These are phyloP conservation scores for Andrena praecox DNA, from an alignment of 2,888 invertebrate genomes.

Conservation along the genomic window DNA sequence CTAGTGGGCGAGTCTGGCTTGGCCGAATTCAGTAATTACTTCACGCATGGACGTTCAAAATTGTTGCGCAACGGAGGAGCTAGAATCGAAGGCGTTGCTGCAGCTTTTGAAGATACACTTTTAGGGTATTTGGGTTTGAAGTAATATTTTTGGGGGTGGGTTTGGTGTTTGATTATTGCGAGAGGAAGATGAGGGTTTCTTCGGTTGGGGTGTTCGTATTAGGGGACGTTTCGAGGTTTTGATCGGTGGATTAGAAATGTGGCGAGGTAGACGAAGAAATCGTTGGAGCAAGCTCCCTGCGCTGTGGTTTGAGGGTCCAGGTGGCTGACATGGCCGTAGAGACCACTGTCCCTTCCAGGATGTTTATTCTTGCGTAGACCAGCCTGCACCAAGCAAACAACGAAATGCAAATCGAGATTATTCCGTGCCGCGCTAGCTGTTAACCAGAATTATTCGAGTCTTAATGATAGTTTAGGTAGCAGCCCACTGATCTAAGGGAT, in stretches of 20 bases:
- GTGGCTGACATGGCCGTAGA: conserved; percentile 57
- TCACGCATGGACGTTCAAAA: background rate
- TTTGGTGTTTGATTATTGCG: background rate
- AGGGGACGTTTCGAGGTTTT: no score
- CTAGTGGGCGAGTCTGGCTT: background rate
- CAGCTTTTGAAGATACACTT: background rate
- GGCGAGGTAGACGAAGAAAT: conserved; percentile 13
- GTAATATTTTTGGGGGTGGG: background rate
- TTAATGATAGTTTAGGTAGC: conserved; percentile 85
- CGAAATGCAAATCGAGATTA: conserved; percentile 85
- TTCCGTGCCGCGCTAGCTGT: conserved; percentile 80
- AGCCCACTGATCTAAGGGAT: conserved; percentile 84
- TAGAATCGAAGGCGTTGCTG: background rate
- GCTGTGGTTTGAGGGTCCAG: conserved; percentile 57
- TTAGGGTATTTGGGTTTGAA: background rate
- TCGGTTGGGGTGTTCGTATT: no score
- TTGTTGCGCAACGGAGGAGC: background rate
- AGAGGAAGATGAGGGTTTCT: background rate
- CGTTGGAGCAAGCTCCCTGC: background rate
- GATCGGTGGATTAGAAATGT: no score
- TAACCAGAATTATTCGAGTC: conserved; percentile 85
- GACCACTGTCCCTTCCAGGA: conserved; percentile 70
- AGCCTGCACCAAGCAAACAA: conserved; percentile 76
- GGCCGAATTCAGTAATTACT: conserved; percentile 1
- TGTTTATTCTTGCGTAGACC: conserved; percentile 80